Conservation (phyloP, 2,888 invertebrate genomes). For the Mesoligia furuncula region DNA sequence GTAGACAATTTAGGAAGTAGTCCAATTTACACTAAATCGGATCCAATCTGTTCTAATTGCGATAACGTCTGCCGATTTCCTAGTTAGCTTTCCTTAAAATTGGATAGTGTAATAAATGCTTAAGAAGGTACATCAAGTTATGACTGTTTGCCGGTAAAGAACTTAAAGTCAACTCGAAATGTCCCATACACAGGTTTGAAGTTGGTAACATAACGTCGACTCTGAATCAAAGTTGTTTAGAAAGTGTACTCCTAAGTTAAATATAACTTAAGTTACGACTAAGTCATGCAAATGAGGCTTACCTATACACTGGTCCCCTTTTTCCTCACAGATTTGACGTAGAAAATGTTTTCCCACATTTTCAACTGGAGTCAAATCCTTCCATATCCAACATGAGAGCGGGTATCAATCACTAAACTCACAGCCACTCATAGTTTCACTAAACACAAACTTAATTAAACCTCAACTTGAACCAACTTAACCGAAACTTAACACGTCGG, state of each 20-base stretch:
- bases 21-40: no score
- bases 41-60: no score
- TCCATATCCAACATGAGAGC: slow-evolving; percentile 78
- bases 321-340: slow-evolving; percentile 88
- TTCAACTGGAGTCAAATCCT: slow-evolving; percentile 74
- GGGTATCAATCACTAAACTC: slow-evolving; percentile 69
- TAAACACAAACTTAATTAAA: slow-evolving; percentile 70
- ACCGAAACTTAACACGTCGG: slow-evolving; percentile 70
- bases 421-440: slow-evolving; percentile 73
- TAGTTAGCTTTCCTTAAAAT: no score
- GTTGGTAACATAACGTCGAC: slow-evolving; percentile 43
- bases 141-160: slow-evolving; percentile 16
- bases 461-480: slow-evolving; percentile 61
- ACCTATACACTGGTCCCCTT: slow-evolving; percentile 83
- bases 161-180: slow-evolving; percentile 30
- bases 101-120: no score
- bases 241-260: slow-evolving; percentile 57
- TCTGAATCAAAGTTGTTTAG: slow-evolving; percentile 62
- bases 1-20: no score
- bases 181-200: slow-evolving; percentile 45
- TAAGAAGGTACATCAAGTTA: slow-evolving; percentile 8
- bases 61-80: no score
- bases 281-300: slow-evolving; percentile 66
- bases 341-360: slow-evolving; percentile 86
- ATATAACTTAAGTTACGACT: slow-evolving; percentile 55